Conservation (phyloP, 2,113 vertebrate genomes). For the Spea multiplicata region DNA sequence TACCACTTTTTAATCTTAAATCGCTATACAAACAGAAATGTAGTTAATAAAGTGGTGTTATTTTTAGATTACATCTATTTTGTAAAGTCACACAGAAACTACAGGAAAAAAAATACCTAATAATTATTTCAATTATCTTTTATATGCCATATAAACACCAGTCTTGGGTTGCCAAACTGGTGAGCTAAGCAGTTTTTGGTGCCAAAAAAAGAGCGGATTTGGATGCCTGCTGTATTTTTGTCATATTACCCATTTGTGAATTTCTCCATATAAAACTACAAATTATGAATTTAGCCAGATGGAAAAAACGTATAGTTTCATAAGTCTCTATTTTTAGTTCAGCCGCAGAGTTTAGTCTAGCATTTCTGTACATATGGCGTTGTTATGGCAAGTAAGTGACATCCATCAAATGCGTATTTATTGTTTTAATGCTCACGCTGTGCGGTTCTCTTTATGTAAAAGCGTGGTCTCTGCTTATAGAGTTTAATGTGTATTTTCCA, state of each 20-base stretch:
- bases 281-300: conserved; percentile 20
- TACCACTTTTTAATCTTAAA: too few relatives aligned
- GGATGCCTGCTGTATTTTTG: conserved; percentile 33
- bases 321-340: conserved; percentile 33
- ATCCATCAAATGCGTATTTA: conserved; percentile 13
- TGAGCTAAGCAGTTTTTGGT: conserved; percentile 44
- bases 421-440: background rate
- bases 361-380: conserved; percentile 19
- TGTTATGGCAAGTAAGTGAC: background rate
- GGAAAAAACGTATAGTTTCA: conserved; percentile 33
- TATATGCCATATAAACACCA: conserved; percentile 51
- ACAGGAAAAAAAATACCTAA: conserved; percentile 51
- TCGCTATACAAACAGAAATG: too few relatives aligned
- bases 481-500: background rate
- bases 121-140: conserved; percentile 55
- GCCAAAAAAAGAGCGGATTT: conserved; percentile 50
- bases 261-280: conserved; percentile 22
- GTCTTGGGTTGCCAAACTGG: conserved; percentile 41
- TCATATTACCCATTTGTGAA: conserved; percentile 35
- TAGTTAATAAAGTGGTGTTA: conserved; percentile 2
- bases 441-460: background rate
- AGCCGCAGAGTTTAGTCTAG: conserved; percentile 40
- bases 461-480: background rate
- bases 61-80: conserved; percentile 19
- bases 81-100: conserved; percentile 41